Evolutionary conservation across 64 coral and sea anemone species (phyloP).

Genomic region (Porites lutea): DNA sequence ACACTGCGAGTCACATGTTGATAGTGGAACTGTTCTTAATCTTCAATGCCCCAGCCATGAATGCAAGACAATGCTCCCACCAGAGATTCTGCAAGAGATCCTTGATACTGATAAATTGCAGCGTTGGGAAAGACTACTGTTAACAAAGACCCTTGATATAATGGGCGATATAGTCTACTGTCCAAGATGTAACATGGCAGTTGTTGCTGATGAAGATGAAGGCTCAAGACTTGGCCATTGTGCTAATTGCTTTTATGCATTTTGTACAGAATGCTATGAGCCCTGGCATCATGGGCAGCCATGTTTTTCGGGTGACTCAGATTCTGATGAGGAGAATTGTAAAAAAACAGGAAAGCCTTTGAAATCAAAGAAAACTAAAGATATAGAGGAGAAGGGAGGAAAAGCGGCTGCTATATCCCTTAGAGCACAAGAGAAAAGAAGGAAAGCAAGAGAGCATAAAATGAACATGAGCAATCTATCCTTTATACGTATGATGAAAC

Average conservation of each 20-base stretch:
- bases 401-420: background rate
- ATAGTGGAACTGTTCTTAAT: constrained; percentile 79
- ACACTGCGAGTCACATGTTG: constrained; percentile 84
- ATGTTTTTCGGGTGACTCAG: constrained; percentile 66
- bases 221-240: constrained; percentile 87
- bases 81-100: constrained; percentile 73
- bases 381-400: background rate
- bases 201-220: constrained; percentile 86
- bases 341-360: constrained; percentile 52
- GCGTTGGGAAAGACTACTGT: constrained; percentile 84
- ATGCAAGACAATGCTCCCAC: constrained; percentile 67
- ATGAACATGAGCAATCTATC: constrained; percentile 50
- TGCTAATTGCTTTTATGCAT: constrained; percentile 83
- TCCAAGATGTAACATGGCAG: constrained; percentile 84
- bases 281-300: constrained; percentile 75
- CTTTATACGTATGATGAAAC: constrained; percentile 80
- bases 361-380: background rate
- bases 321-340: background rate
- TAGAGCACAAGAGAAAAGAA: background rate
- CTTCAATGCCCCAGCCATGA: constrained; percentile 80
- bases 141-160: constrained; percentile 79
- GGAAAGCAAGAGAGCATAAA: constrained; percentile 21
- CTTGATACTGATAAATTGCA: constrained; percentile 64
- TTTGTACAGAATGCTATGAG: constrained; percentile 91
- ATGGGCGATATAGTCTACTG: constrained; percentile 96